Conservation (phyloP, 2,888 invertebrate species). For the Trissonchulus sp. region DNA sequence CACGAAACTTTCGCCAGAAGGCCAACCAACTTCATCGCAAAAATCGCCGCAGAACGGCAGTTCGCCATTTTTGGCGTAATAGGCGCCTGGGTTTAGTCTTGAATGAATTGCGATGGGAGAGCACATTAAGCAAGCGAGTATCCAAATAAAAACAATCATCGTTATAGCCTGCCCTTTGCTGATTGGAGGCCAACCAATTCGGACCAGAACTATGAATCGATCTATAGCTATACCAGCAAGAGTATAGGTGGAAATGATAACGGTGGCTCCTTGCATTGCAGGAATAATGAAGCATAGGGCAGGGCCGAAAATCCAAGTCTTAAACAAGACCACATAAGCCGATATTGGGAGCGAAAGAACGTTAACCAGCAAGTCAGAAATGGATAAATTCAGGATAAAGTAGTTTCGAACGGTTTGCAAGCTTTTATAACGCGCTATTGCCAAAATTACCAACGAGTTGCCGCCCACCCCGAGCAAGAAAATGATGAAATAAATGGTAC, state of each 20-base stretch:
- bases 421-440: neutral
- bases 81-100: conserved; percentile 6
- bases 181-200: neutral
- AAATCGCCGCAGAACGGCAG: conserved; percentile 23
- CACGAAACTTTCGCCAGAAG: neutral
- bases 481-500: neutral
- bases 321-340: neutral
- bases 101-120: conserved; percentile 8
- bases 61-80: neutral
- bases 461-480: conserved; percentile 3
- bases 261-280: neutral
- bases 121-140: neutral
- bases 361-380: conserved; percentile 13
- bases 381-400: conserved; percentile 13
- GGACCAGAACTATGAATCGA: conserved; percentile 10
- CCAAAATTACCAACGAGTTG: neutral
- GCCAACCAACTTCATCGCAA: conserved; percentile 22
- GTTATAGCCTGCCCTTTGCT: neutral
- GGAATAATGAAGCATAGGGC: conserved; percentile 11
- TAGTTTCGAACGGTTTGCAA: conserved; percentile 10
- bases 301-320: conserved; percentile 4
- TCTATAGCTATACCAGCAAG: conserved; percentile 8
- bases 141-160: conserved; percentile 4
- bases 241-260: conserved; percentile 15
- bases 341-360: conserved; percentile 10